Percentiles rank a stretch among this genome's conserved stretches.
These are phyloP conservation scores for Sceloporus tristichus DNA, from an alignment of 2,113 vertebrate species.

Conservation along the genomic window DNA sequence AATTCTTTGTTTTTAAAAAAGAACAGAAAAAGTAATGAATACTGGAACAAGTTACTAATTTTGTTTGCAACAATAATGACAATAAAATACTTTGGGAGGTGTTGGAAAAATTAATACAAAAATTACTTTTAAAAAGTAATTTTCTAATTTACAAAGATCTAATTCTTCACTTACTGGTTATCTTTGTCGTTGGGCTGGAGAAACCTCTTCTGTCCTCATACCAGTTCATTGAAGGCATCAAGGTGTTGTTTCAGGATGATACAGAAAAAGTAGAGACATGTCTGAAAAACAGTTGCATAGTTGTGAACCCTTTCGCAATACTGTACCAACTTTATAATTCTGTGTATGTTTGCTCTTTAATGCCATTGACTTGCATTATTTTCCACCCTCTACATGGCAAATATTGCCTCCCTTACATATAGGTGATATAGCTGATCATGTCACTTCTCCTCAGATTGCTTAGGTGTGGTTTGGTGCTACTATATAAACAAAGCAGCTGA, in stretches of 20 bases:
- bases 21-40: not conserved
- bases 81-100: no score
- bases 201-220: not conserved
- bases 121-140: no score
- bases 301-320: conserved; percentile 4
- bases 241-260: not conserved
- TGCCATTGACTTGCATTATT: not conserved
- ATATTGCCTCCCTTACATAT: conserved; percentile 52
- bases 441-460: conserved; percentile 41
- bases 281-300: not conserved
- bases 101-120: no score
- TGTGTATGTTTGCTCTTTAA: not conserved
- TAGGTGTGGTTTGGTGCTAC: conserved; percentile 59
- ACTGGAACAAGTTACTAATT: not conserved
- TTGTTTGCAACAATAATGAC: no score
- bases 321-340: not conserved
- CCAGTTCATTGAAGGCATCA: not conserved
- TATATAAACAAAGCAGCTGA: conserved; percentile 71
- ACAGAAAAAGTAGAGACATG: not conserved
- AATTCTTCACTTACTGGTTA: not conserved
- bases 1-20: no score
- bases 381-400: conserved; percentile 25
- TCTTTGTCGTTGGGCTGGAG: not conserved
- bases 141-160: no score
- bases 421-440: conserved; percentile 53